Evolutionary conservation across 2,888 invertebrate species (phyloP).

Genomic region (Drosophila affinis): DNA sequence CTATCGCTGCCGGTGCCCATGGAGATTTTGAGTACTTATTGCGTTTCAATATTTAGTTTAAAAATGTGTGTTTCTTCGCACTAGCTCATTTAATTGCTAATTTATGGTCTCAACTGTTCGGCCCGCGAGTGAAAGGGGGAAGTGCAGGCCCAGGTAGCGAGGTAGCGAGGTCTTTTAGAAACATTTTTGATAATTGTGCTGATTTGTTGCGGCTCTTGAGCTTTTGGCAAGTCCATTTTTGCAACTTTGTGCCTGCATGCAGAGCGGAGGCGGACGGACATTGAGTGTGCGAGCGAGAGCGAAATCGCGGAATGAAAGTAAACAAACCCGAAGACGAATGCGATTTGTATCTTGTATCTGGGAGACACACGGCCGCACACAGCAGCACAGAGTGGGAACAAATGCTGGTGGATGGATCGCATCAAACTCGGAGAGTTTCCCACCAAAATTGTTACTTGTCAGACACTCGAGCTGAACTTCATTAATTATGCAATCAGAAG

Average conservation of each 20-base stretch:
- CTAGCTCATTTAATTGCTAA: constrained; percentile 77
- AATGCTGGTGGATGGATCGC: constrained; percentile 10
- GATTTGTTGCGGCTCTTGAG: constrained; percentile 55
- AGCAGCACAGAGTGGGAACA: neutral
- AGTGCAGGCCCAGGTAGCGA: constrained; percentile 33
- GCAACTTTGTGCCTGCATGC: constrained; percentile 65
- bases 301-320: constrained; percentile 50
- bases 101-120: constrained; percentile 60
- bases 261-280: neutral
- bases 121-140: neutral
- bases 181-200: constrained; percentile 70
- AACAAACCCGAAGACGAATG: constrained; percentile 50
- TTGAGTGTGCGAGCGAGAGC: neutral
- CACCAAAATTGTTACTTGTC: constrained; percentile 60
- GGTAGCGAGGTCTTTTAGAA: constrained; percentile 46
- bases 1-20: neutral
- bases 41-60: constrained; percentile 75
- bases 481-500: constrained; percentile 79
- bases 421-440: constrained; percentile 52
- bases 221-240: constrained; percentile 65
- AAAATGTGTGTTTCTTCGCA: constrained; percentile 65
- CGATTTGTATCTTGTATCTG: constrained; percentile 20
- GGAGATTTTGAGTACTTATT: constrained; percentile 60
- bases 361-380: constrained; percentile 11
- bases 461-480: constrained; percentile 46